Evolutionary conservation across 2,888 invertebrate species (phyloP).

Genomic region (Parnassius orleans): DNA sequence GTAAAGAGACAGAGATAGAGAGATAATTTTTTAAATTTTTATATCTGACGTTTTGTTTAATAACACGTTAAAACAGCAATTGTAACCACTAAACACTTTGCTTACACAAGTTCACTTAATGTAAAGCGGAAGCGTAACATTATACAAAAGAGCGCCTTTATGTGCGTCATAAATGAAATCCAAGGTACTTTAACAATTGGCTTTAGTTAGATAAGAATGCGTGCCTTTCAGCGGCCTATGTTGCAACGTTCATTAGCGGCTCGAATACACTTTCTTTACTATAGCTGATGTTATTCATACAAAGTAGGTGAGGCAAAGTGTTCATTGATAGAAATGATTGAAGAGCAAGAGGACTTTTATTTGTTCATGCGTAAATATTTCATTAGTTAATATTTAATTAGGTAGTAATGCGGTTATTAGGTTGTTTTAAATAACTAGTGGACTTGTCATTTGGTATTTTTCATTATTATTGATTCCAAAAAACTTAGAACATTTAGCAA

Average conservation of each 20-base stretch:
- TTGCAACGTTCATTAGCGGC: conserved; percentile 9
- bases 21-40: too few species aligned
- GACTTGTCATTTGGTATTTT: too few species aligned
- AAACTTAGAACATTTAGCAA: too few species aligned
- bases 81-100: not conserved
- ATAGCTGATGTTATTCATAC: conserved; percentile 2
- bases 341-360: too few species aligned
- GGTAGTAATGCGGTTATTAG: too few species aligned
- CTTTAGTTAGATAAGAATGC: conserved; percentile 12
- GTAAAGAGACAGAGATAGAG: too few species aligned
- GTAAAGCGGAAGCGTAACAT: conserved; percentile 7
- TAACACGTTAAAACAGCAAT: too few species aligned
- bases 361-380: too few species aligned
- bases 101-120: not conserved
- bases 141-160: conserved; percentile 13
- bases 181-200: conserved; percentile 12
- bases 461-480: too few species aligned
- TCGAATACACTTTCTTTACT: conserved; percentile 7
- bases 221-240: not conserved
- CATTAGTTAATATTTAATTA: too few species aligned
- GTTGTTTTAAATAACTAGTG: too few species aligned
- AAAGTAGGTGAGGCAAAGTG: not conserved
- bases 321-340: not conserved
- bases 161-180: conserved; percentile 13
- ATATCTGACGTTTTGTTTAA: too few species aligned